Percentiles rank a stretch among this genome's conserved stretches.
phyloP scores from a whole-genome alignment of 2,888 invertebrate genomes.

The Alentia gelatinosa region DNA sequence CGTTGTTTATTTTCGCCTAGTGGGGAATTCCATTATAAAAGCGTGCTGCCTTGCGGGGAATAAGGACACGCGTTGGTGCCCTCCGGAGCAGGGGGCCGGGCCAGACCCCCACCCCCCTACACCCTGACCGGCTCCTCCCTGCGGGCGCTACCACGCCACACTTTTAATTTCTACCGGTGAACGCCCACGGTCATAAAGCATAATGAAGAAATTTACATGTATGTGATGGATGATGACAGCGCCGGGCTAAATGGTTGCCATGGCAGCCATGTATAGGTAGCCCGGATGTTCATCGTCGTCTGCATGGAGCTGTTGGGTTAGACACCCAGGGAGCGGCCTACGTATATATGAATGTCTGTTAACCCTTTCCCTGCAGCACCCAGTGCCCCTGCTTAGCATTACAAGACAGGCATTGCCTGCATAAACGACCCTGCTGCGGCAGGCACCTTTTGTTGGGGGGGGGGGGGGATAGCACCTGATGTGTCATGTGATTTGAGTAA shows the following conservation, averaged over 20 bases:
- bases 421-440: background rate
- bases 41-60: background rate
- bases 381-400: no score
- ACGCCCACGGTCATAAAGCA: slow-evolving; percentile 34
- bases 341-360: background rate
- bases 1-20: background rate
- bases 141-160: slow-evolving; percentile 6
- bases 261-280: slow-evolving; percentile 33
- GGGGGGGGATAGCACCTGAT: no score
- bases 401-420: no score
- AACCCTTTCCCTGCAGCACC: no score
- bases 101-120: background rate
- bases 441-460: background rate
- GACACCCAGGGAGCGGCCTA: background rate
- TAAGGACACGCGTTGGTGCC: background rate
- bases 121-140: background rate
- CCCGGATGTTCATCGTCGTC: background rate
- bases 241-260: slow-evolving; percentile 22
- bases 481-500: no score
- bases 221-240: slow-evolving; percentile 50
- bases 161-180: slow-evolving; percentile 28
- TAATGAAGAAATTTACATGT: slow-evolving; percentile 54
- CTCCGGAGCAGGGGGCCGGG: background rate
- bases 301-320: background rate
- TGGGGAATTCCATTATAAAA: background rate